phyloP scores from a whole-genome alignment of 2,888 invertebrate genomes.

The Plagodis dolabraria region DNA sequence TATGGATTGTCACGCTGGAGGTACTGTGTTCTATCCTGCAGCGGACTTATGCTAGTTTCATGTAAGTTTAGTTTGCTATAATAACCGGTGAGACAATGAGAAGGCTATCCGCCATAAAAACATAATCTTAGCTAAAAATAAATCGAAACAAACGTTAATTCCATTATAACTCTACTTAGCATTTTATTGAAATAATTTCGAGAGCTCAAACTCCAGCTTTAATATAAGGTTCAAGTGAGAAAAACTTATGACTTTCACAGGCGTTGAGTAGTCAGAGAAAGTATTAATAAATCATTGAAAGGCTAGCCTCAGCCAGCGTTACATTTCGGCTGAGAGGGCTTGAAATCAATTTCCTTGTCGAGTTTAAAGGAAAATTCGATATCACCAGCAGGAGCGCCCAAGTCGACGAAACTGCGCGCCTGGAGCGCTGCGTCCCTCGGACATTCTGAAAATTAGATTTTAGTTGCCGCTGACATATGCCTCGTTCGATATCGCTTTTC shows the following conservation, averaged over 20 bases:
- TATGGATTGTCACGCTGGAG: no score
- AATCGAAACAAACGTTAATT: no score
- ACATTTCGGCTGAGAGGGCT: conserved; percentile 62
- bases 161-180: no score
- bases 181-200: conserved; percentile 14
- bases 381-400: conserved; percentile 43
- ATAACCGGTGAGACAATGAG: no score
- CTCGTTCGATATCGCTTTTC: conserved; percentile 29
- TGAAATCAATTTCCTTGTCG: conserved; percentile 74
- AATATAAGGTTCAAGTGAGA: conserved; percentile 33
- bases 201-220: conserved; percentile 12
- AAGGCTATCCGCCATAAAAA: no score
- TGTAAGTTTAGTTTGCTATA: no score
- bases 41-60: no score
- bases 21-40: no score
- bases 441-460: conserved; percentile 76
- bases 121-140: no score
- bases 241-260: conserved; percentile 48
- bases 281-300: conserved; percentile 60
- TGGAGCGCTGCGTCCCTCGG: conserved; percentile 60
- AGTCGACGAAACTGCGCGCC: conserved; percentile 42
- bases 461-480: conserved; percentile 64
- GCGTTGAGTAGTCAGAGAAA: conserved; percentile 46
- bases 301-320: conserved; percentile 54
- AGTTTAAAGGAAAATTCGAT: conserved; percentile 67